Conservation (phyloP, 2,888 invertebrate genomes). For the Cryptocheilus praepositus region DNA sequence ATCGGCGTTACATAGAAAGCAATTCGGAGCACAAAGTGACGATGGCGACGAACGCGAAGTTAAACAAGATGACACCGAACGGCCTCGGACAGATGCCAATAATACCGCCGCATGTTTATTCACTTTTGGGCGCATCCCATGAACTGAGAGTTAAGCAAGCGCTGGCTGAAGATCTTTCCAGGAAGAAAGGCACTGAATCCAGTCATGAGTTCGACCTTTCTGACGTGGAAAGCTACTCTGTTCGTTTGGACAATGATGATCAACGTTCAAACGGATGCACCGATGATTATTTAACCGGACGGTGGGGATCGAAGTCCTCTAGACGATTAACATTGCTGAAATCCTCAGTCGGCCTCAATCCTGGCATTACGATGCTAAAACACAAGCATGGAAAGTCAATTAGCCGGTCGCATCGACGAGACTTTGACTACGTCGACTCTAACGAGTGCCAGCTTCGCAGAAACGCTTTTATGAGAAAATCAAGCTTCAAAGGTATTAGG, state of each 20-base stretch:
- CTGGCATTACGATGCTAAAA: slow-evolving; percentile 20
- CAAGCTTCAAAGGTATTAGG: too few species aligned
- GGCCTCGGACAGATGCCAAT: slow-evolving; percentile 41
- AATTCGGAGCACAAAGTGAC: slow-evolving; percentile 40
- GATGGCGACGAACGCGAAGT: slow-evolving; percentile 31
- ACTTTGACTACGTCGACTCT: neutral
- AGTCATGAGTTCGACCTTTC: slow-evolving; percentile 17
- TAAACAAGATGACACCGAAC: slow-evolving; percentile 29
- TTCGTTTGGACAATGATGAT: slow-evolving; percentile 40
- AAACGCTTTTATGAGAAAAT: neutral
- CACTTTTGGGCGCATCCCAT: slow-evolving; percentile 52
- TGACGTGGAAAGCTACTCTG: slow-evolving; percentile 40
- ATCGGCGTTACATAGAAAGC: slow-evolving; percentile 39
- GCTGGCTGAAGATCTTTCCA: slow-evolving; percentile 33
- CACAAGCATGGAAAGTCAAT: slow-evolving; percentile 20
- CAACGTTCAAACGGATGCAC: slow-evolving; percentile 20
- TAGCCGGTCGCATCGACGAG: neutral
- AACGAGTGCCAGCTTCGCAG: neutral
- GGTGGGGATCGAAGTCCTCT: slow-evolving; percentile 18
- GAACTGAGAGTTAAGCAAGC: slow-evolving; percentile 51
- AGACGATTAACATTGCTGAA: slow-evolving; percentile 14
- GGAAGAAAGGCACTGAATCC: slow-evolving; percentile 18
- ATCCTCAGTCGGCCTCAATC: neutral
- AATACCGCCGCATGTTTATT: slow-evolving; percentile 48
- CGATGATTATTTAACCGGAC: slow-evolving; percentile 16